phyloP scores from a whole-genome alignment of 2,888 invertebrate genomes.

The Melanargia galathea region DNA sequence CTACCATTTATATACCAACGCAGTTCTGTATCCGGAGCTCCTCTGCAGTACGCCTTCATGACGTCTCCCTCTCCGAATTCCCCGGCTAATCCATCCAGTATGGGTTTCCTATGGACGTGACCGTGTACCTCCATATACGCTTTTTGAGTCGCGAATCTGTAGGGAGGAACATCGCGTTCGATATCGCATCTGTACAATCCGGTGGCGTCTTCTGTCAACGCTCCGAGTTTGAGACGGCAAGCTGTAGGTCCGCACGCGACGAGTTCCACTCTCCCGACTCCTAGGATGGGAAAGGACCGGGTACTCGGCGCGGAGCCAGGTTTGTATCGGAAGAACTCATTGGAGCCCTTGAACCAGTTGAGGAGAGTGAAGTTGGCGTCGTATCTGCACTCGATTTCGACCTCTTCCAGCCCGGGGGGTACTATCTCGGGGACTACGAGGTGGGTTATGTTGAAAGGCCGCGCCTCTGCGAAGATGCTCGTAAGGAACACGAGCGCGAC shows the following conservation, averaged over 20 bases:
- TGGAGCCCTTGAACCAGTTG: slow-evolving; percentile 71
- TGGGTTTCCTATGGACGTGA: slow-evolving; percentile 58
- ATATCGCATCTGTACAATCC: slow-evolving; percentile 73
- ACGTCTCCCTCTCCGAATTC: slow-evolving; percentile 65
- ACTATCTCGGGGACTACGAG: slow-evolving; percentile 63
- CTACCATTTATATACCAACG: slow-evolving; percentile 72
- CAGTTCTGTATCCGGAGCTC: slow-evolving; percentile 59
- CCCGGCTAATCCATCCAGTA: slow-evolving; percentile 63
- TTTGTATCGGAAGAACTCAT: slow-evolving; percentile 72
- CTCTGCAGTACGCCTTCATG: slow-evolving; percentile 67
- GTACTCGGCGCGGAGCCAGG: slow-evolving; percentile 68
- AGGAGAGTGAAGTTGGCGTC: slow-evolving; percentile 74
- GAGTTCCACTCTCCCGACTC: slow-evolving; percentile 66
- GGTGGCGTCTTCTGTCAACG: slow-evolving; percentile 66
- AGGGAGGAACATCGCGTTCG: slow-evolving; percentile 67
- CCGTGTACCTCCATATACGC: slow-evolving; percentile 68
- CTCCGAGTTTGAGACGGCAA: slow-evolving; percentile 63
- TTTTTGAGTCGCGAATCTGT: slow-evolving; percentile 61
- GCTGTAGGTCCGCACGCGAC: slow-evolving; percentile 65
- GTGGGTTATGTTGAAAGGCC: slow-evolving; percentile 66
- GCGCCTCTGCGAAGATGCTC: slow-evolving; percentile 46
- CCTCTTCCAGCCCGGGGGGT: slow-evolving; percentile 56
- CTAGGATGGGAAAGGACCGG: slow-evolving; percentile 62
- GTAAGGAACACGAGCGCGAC: slow-evolving; percentile 49
- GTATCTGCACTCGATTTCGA: slow-evolving; percentile 71